These are phyloP conservation scores for Ranitomeya imitator DNA, from an alignment of 2,113 vertebrate genomes.

Conservation along the genomic window DNA sequence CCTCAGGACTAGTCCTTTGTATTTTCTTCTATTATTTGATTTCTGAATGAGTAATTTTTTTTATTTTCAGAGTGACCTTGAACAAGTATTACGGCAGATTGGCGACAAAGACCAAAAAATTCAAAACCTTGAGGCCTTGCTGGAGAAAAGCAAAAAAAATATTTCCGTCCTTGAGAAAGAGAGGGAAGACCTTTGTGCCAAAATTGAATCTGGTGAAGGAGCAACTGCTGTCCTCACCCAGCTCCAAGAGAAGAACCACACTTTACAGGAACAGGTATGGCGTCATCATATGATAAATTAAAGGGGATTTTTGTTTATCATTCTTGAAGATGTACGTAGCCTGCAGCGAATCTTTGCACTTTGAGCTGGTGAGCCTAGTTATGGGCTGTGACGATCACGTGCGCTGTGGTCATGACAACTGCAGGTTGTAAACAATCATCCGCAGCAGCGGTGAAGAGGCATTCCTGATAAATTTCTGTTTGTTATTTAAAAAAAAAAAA, in stretches of 20 bases:
- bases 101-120: conserved; percentile 99
- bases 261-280: conserved; percentile 88
- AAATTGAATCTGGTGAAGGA: conserved; percentile 97
- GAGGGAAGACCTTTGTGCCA: conserved; percentile 92
- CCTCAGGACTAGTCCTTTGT: background rate
- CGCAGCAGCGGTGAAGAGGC: too few relatives aligned
- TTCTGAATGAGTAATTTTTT: background rate
- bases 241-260: conserved; percentile 94
- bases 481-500: too few relatives aligned
- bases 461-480: too few relatives aligned
- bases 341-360: too few relatives aligned
- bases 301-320: too few relatives aligned
- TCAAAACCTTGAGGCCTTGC: conserved; percentile 95
- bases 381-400: too few relatives aligned
- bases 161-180: conserved; percentile 90
- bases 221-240: conserved; percentile 94
- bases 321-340: too few relatives aligned
- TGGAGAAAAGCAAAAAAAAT: conserved; percentile 95
- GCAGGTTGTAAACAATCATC: too few relatives aligned
- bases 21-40: background rate
- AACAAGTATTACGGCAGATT: conserved; percentile 96
- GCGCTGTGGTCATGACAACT: too few relatives aligned
- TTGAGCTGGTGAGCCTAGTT: too few relatives aligned
- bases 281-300: background rate
- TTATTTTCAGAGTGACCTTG: conserved; percentile 88